Evolutionary conservation across 2,888 invertebrate genomes (phyloP), one percentile per base, ranked within the genome.

Genomic region (Leucania comma): DNA sequence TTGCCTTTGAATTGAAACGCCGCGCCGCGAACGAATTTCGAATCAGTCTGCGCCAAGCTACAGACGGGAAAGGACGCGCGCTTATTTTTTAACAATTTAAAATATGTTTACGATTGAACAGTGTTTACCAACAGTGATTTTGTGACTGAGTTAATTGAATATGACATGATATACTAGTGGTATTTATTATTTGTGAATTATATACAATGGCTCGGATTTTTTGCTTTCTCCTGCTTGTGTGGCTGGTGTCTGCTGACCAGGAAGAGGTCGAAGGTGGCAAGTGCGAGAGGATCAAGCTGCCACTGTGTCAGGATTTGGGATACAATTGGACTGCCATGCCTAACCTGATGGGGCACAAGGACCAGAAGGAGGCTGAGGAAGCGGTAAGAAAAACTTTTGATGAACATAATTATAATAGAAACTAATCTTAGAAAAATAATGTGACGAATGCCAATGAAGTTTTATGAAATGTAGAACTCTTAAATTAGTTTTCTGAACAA

Each of bases 321-420:
- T 98, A 98, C 95, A 98, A 98, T 94, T 97, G 97, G 95, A 98
- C 98, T 35, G 97, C 97, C 46, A 97, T 98, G 98, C 98, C 98
- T 63, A 98, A 98, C 95, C 96, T 98, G 76, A 97, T 98, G 93
- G 98, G 98, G 2, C 98, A 98, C 91, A 96, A 96, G 76, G 97
- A 97, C 90, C 98, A 98, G 93, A 96, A 97, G 86, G 98, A 98
- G 89, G 98, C 98, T 66, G 98, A 98, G 88, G 96, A 97, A 89
- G 97, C 97, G 96, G 98, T 98, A 95, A 97, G 94, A 73, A 32
- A 64, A 56, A 50, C 35, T 65, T 77, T 75, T 53, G 10, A 65
- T 66, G 32, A 62, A 69, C 56, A 32, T 57, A 14, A 67, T 54
- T 26, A 48, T 3, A 42, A 8, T 32, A 14, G n/a, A 29, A 12